Conservation (phyloP, 2,113 vertebrate species). For the Pardalotus punctatus region DNA sequence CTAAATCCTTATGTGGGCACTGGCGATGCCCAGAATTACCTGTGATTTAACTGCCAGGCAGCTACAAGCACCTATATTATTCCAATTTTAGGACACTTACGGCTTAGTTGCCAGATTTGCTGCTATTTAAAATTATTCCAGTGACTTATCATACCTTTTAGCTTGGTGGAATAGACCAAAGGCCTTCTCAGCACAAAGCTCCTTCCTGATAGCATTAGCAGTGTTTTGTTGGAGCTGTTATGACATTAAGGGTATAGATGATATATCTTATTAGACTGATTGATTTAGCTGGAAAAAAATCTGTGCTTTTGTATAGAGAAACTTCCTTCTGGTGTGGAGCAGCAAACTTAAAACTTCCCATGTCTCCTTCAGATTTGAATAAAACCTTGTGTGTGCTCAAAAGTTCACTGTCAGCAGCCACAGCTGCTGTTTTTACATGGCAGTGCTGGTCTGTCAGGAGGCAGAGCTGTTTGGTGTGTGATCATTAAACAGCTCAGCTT, state of each 20-base stretch:
- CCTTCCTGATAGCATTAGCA: neutral
- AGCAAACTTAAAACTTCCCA: neutral
- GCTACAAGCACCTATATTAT: neutral
- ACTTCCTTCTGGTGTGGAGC: neutral
- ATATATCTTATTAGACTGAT: neutral
- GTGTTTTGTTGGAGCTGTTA: neutral
- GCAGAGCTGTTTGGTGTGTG: neutral
- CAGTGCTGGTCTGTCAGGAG: neutral
- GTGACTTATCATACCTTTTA: neutral
- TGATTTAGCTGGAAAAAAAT: neutral
- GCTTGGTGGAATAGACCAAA: neutral
- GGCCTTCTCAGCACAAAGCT: neutral
- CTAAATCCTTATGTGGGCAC: neutral
- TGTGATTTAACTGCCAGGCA: slow-evolving; percentile 15
- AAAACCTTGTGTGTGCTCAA: rapidly evolving
- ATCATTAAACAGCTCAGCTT: neutral
- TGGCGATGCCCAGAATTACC: neutral
- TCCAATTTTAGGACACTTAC: slow-evolving; percentile 1
- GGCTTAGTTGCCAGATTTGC: neutral
- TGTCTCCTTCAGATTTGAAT: neutral
- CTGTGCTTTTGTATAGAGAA: neutral
- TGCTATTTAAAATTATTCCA: slow-evolving; percentile 2
- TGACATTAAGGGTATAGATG: neutral
- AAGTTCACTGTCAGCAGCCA: neutral
- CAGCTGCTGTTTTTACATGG: neutral